Evolutionary conservation across 2,888 invertebrate species (phyloP).

Genomic region (Eilema griseolum): DNA sequence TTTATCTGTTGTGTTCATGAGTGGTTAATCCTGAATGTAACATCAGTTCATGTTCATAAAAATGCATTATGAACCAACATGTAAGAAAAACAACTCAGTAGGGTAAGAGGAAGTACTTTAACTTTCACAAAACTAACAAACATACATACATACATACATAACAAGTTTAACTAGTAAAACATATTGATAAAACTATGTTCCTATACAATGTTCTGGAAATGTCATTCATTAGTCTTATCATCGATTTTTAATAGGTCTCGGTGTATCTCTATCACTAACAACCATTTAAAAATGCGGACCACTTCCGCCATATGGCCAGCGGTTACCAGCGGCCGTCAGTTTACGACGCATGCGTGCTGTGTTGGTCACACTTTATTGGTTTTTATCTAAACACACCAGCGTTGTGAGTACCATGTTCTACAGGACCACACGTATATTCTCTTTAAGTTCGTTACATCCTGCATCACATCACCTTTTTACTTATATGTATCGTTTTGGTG

Average conservation of each 20-base stretch:
- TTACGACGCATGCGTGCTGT: slow-evolving; percentile 61
- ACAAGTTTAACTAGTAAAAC: no score
- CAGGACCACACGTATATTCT: slow-evolving; percentile 60
- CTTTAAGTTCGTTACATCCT: slow-evolving; percentile 54
- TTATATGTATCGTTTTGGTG: slow-evolving; percentile 38
- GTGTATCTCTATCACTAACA: slow-evolving; percentile 51
- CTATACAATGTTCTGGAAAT: not conserved
- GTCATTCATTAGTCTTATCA: slow-evolving; percentile 39
- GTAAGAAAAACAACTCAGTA: not conserved
- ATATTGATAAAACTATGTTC: not conserved
- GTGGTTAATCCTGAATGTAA: no score
- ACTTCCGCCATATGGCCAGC: slow-evolving; percentile 78
- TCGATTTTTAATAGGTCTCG: slow-evolving; percentile 43
- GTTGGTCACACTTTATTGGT: slow-evolving; percentile 68
- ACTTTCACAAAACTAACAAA: not conserved
- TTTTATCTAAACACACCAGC: slow-evolving; percentile 62
- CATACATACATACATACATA: no score
- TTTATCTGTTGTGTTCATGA: not conserved
- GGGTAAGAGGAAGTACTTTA: not conserved
- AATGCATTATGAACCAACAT: not conserved
- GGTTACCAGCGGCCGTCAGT: slow-evolving; percentile 54
- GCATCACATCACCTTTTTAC: slow-evolving; percentile 58
- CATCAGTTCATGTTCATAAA: no score
- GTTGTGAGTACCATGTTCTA: slow-evolving; percentile 45
- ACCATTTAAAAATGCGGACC: slow-evolving; percentile 62